These are phyloP conservation scores for Tenebrosternarchus preto DNA, from an alignment of 2,113 vertebrate genomes.

Conservation along the genomic window DNA sequence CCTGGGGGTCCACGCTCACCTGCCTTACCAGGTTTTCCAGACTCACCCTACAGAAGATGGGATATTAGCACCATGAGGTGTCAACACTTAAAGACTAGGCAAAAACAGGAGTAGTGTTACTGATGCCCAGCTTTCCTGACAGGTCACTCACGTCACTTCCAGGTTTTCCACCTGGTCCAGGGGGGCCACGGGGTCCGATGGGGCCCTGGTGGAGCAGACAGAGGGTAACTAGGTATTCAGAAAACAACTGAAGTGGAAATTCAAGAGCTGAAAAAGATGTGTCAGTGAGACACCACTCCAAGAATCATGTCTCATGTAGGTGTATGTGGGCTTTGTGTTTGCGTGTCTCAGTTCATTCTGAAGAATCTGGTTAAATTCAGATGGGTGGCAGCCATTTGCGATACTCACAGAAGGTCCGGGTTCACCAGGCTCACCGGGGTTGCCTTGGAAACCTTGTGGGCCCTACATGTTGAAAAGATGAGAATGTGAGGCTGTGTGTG, in stretches of 20 bases:
- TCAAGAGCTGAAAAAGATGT: neutral
- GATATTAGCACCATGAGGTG: neutral
- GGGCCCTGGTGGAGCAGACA: slow-evolving; percentile 75
- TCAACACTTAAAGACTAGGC: neutral
- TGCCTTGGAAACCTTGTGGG: slow-evolving; percentile 95
- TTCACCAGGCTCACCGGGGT: slow-evolving; percentile 89
- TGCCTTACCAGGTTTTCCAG: slow-evolving; percentile 90
- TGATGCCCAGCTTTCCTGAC: neutral
- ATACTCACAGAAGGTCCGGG: slow-evolving; percentile 85
- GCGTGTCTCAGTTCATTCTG: neutral
- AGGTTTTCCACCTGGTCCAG: slow-evolving; percentile 88
- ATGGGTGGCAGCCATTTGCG: neutral
- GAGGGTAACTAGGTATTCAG: neutral
- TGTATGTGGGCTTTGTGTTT: slow-evolving; percentile 9
- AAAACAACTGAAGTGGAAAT: neutral
- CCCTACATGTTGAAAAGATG: slow-evolving; percentile 73
- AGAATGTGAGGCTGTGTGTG: slow-evolving; percentile 35
- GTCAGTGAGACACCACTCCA: neutral
- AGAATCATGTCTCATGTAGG: neutral
- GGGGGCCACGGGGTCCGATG: slow-evolving; percentile 89
- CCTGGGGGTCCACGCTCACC: slow-evolving; percentile 90
- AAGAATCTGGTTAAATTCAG: neutral
- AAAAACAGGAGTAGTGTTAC: neutral
- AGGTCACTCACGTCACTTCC: slow-evolving; percentile 88
- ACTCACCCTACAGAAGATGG: slow-evolving; percentile 78